Evolutionary conservation across 2,888 invertebrate genomes (phyloP), one percentile per base, ranked within the genome.

Genomic region (Catocala fraxini): DNA sequence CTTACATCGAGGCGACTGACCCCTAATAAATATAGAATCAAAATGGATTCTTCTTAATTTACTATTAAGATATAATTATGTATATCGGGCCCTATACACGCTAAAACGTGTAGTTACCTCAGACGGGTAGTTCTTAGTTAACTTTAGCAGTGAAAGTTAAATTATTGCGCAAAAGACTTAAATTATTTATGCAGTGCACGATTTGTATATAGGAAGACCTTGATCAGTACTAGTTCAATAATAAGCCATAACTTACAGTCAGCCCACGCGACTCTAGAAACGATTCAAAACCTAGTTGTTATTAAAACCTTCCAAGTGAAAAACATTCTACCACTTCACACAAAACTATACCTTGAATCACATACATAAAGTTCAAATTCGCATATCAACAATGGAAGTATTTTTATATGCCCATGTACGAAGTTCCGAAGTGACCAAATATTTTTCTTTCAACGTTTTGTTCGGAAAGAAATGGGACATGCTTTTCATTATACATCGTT

Each of bases 381-480:
- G 54, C 10, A 53, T 63, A 63, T 43, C 56, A 41, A 71, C 49
- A 12, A 43, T 65, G 59, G 64, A 34, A 67, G 66, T 65, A 67
- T 71, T 71, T 73, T 66, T 58, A 63, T 65, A 55, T 63, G 46
- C 65, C 68, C 49, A 62, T 73, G 69, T 66, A 64, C 42, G 52
- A 69, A 56, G 67, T 67, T 68, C 35, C 66, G 73, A 73, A 81
- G 74, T 83, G 83, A 80, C 81, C 85, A 83, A 86, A 85, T 84
- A 81, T 84, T 83, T 84, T 85, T 77, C 79, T 77, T 79, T 81
- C 64, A 63, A 60, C 68, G 69, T 70, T 77, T 73, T 70, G 73
- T 77, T 74, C 68, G 67, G 76, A 80, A 84, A 81, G 79, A 75
- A 77, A 80, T 71, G 60, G 54, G 42, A 54, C 67, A 57, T 63